Percentiles rank a stretch among this genome's conserved stretches.
phyloP scores from a whole-genome alignment of 1,140 invertebrate genomes.

The Fopius arisanus region DNA sequence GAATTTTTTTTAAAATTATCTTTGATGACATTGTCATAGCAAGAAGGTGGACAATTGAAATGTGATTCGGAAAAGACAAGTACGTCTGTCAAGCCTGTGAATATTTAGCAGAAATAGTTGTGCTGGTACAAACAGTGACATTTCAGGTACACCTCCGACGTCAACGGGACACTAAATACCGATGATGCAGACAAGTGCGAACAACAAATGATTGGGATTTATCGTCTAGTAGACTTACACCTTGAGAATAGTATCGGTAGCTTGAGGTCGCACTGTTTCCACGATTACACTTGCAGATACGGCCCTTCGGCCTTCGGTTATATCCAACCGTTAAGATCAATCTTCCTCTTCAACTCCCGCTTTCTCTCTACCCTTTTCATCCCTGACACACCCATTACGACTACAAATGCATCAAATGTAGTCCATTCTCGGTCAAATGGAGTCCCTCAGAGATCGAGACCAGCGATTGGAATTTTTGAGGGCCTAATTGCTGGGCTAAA shows the following conservation, averaged over 20 bases:
- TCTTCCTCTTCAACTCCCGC: conserved; percentile 30
- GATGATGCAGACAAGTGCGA: neutral
- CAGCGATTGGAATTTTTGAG: neutral
- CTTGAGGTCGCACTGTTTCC: conserved; percentile 18
- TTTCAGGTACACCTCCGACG: neutral
- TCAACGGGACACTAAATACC: neutral
- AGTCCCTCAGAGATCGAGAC: neutral
- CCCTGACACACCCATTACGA: conserved; percentile 2
- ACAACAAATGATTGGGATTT: neutral
- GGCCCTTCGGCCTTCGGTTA: conserved; percentile 32
- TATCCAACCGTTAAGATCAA: conserved; percentile 36
- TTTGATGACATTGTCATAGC: no score
- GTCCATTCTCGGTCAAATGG: neutral
- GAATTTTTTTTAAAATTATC: no score
- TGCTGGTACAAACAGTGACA: no score
- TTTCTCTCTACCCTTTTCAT: neutral
- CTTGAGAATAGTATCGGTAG: neutral
- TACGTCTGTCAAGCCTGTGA: no score
- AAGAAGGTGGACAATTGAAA: no score
- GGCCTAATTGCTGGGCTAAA: no score
- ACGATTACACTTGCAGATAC: conserved; percentile 44
- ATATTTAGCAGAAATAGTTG: no score
- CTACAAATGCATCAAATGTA: neutral
- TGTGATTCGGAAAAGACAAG: no score
- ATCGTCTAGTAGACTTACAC: neutral